Percentiles rank a stretch among this genome's conserved stretches.
Conservation (phyloP, 2,113 vertebrate genomes). For the Tonatia bakeri region DNA sequence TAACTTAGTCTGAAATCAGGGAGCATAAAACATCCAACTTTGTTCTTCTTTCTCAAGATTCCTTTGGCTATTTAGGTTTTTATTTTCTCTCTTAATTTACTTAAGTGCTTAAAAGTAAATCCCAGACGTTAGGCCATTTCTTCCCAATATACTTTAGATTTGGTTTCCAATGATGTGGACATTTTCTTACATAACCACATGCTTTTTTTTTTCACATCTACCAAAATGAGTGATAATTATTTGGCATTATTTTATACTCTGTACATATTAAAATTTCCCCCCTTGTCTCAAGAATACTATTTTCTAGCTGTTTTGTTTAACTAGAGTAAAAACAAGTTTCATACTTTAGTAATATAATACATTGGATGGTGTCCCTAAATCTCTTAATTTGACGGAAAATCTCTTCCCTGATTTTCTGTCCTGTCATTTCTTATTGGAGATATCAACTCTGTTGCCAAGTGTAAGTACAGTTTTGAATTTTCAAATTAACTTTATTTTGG, state of each 20-base stretch:
- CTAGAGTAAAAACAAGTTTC: neutral
- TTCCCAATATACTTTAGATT: neutral
- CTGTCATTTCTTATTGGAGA: neutral
- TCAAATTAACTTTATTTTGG: neutral
- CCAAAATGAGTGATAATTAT: neutral
- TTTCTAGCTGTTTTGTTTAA: neutral
- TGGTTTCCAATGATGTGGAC: neutral
- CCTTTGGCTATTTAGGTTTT: too few species aligned
- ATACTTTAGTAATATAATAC: neutral
- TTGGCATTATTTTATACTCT: neutral
- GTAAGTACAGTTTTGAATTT: constrained; percentile 20
- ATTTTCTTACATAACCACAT: neutral
- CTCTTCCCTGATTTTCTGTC: neutral
- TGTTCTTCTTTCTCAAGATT: too few species aligned
- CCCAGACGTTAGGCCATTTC: neutral
- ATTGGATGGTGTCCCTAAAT: neutral
- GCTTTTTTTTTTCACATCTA: neutral
- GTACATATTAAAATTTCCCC: neutral
- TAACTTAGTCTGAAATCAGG: too few species aligned
- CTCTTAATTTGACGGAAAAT: neutral
- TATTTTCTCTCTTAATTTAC: too few species aligned
- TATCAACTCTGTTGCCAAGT: neutral
- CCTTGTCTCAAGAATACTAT: neutral
- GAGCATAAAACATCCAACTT: too few species aligned
- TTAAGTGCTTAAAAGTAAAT: too few species aligned